Evolutionary conservation across 2,797 vertebrate species (phyloP).

Genomic region (Rousettus madagascariensis): DNA sequence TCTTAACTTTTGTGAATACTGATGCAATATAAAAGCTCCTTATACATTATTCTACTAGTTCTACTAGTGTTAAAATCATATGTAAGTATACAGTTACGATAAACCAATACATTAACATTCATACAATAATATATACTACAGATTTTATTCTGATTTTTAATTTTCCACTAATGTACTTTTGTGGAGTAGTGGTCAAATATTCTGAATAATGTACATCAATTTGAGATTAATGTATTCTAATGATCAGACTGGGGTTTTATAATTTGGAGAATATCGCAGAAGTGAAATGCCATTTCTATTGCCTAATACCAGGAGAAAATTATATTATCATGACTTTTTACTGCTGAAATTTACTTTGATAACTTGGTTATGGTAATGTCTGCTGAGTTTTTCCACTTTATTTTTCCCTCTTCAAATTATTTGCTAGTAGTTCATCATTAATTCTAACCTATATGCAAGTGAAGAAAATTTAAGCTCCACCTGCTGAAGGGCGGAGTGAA

Average conservation of each 20-base stretch:
- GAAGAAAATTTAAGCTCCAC: not conserved
- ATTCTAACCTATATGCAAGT: too few relatives aligned
- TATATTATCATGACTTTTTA: not conserved
- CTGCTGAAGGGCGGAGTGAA: not conserved
- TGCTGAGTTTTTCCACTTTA: not conserved
- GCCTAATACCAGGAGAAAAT: not conserved
- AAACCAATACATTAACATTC: not conserved
- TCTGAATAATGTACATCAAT: not conserved
- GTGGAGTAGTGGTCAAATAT: not conserved
- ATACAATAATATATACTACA: not conserved
- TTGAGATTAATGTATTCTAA: not conserved
- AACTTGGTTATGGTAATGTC: not conserved
- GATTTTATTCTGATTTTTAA: not conserved
- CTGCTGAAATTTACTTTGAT: not conserved
- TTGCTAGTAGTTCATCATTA: not conserved
- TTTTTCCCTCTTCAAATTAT: not conserved
- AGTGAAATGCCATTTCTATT: not conserved
- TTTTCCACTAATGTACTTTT: not conserved
- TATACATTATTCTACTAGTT: not conserved
- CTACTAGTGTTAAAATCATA: not conserved
- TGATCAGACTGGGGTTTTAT: not conserved
- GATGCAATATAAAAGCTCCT: not conserved
- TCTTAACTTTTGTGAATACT: not conserved
- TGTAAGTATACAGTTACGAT: not conserved
- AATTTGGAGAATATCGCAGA: not conserved